Base-by-base conservation (phyloP, 2,797 vertebrate genomes). In the Heteromormyrus szaboi region DNA sequence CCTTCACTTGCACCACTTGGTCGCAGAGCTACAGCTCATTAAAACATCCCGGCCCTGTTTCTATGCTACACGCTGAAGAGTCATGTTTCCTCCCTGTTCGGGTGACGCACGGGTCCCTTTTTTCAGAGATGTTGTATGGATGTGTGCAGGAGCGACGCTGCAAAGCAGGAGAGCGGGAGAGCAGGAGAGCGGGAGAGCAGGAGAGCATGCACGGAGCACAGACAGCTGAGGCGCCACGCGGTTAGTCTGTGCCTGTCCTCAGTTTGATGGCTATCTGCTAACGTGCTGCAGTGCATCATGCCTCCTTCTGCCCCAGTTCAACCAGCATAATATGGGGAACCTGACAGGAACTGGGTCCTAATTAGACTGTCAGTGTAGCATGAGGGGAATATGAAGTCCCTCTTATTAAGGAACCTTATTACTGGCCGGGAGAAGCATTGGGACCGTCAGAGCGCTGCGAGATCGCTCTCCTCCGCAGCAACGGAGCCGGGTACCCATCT, bases 281-380 rank as follows among this genome's bases (percentile, higher is more conserved):
- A 87, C 68, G 51, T 87, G 85, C 88, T 86, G 89, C 83, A 37
- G 88, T 90, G 84, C 89, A 88, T 76, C 59, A 62, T 25, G 62
- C 76, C 85, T 88, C 54, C 88, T 88, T 53, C 85, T 85, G 86
- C 76, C 79, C 37, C 62, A 59, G 89, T 92, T 88, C 86, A 62
- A 88, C 62, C 87, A 89, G 91, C 89, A 91, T 94, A 95, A 94
- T 94, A 94, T 93, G 92, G 91, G 91, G 90, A 95, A 93, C 95
- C 93, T 95, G 94, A 95, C 94, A 95, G 94, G 93, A 93, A 94
- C 93, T 92, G 90, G 93, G 91, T 90, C 89, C 93, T 95, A 95
- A 95, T 95, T 95, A 95, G 94, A 94, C 93, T 94, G 94, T 95
- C 94, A 95, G 88, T 91, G 92, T 91, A 91, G 87, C 44, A 86